Evolutionary conservation across 2,888 invertebrate genomes (phyloP).

Genomic region (Thecocarcelia acutangulata): DNA sequence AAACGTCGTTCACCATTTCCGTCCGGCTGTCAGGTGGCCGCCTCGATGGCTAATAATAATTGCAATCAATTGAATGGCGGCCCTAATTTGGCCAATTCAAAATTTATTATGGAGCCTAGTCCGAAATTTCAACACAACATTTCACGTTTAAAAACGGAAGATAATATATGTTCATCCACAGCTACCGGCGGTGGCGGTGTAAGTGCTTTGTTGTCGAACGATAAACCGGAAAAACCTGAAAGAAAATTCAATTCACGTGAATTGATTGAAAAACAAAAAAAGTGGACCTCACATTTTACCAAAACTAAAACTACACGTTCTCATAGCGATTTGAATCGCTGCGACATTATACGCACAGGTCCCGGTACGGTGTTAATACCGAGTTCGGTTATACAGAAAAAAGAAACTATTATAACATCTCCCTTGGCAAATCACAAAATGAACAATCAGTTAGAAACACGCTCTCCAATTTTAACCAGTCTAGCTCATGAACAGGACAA

Average conservation of each 20-base stretch:
- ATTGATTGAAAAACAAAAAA: conserved; percentile 93
- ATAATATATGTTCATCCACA: conserved; percentile 72
- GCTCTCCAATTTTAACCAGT: conserved; percentile 70
- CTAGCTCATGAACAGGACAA: conserved; percentile 71
- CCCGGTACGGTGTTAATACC: conserved; percentile 83
- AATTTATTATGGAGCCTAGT: conserved; percentile 78
- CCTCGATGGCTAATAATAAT: conserved; percentile 77
- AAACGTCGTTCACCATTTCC: conserved; percentile 80
- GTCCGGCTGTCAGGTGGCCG: conserved; percentile 76
- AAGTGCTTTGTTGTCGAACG: conserved; percentile 71
- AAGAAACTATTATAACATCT: conserved; percentile 71
- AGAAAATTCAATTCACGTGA: conserved; percentile 91
- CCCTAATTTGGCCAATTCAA: conserved; percentile 77
- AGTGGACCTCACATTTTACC: conserved; percentile 95
- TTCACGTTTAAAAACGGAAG: conserved; percentile 84
- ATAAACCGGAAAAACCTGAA: conserved; percentile 92
- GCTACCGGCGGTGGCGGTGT: conserved; percentile 35
- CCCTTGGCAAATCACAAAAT: conserved; percentile 69
- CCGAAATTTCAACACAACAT: conserved; percentile 81
- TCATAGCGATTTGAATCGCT: conserved; percentile 85
- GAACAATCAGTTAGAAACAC: conserved; percentile 67
- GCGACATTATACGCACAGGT: conserved; percentile 82
- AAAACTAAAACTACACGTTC: conserved; percentile 86
- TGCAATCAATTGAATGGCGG: conserved; percentile 80
- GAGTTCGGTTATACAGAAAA: conserved; percentile 79